Conservation (phyloP, 2,113 vertebrate genomes). For the Mus pahari region DNA sequence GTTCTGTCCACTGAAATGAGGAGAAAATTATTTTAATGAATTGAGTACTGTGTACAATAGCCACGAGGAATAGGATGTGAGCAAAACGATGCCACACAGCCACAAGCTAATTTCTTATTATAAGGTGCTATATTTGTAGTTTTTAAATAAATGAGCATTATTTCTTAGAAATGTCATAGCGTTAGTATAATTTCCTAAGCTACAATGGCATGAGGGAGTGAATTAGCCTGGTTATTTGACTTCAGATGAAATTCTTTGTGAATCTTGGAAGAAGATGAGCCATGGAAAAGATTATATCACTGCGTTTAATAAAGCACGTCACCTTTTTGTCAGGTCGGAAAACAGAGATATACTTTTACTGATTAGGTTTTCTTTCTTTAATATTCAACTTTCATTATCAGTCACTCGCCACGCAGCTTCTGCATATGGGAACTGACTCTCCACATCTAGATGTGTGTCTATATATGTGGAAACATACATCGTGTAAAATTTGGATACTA, state of each 20-base stretch:
- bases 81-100: conserved; percentile 54
- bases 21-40: conserved; percentile 44
- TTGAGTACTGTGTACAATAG: not conserved
- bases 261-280: conserved; percentile 21
- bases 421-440: not conserved
- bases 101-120: conserved; percentile 59
- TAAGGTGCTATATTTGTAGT: conserved; percentile 25
- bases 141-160: conserved; percentile 65
- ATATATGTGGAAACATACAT: not conserved
- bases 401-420: not conserved
- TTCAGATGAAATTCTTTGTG: conserved; percentile 29
- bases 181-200: conserved; percentile 44
- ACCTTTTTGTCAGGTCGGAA: not conserved
- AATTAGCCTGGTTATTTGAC: not conserved
- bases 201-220: not conserved
- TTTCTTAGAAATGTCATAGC: conserved; percentile 57
- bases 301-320: conserved; percentile 3
- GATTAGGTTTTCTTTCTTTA: not conserved
- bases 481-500: not conserved
- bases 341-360: conserved; percentile 44
- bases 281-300: conserved; percentile 4
- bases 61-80: conserved; percentile 18
- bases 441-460: not conserved
- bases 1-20: not conserved
- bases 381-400: not conserved